Evolutionary conservation across 2,113 vertebrate genomes (phyloP), one percentile per base, ranked within the genome.

Genomic region (Xenopus borealis): DNA sequence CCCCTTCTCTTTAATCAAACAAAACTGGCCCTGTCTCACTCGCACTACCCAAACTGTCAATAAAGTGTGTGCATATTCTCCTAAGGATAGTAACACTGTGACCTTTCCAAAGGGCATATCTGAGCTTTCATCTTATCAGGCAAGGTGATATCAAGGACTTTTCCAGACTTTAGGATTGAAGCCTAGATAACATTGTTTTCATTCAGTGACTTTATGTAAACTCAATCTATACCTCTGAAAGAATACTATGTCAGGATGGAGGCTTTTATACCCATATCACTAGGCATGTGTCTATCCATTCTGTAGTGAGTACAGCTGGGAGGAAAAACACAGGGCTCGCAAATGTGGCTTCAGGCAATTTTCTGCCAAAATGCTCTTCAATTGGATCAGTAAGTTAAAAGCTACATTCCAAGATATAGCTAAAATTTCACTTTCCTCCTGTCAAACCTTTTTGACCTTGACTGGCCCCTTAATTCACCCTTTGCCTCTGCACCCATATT

Each of bases 121-220:
- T 65, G 71, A 0, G 0, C 75, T 72, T 79, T 64, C 74, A 69
- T 81, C 73, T 81, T 79, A 75, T 75, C 73, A 62, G 44, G 59
- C 64, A 73, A 81, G 69, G 47, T 79, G 67, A 86, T 82, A 27
- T 27, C 67, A 79, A 77, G 64, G 62, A 40, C 73, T 79, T 75
- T 71, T 50, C 12, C 7, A 67, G 45, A 53, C 0, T 0, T 65
- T 33, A 45, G 17, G 63, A 61, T 7, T 75, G 19, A 18, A 47
- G 13, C 66, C 61, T 30, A 79, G 67, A 65, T 71, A 78, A 75
- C 16, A 63, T 79, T 84, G 69, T 72, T 10, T 63, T 47, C 46
- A 45, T 69, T 23, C 66, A 55, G 11, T 20, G n/a, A n/a, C 30
- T 62, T 45, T 64, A 72, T 62, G 62, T 40, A 40, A 57, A 57